These are phyloP conservation scores for Caenorhabditis becei DNA, from an alignment of 2,888 invertebrate species.

Conservation along the genomic window DNA sequence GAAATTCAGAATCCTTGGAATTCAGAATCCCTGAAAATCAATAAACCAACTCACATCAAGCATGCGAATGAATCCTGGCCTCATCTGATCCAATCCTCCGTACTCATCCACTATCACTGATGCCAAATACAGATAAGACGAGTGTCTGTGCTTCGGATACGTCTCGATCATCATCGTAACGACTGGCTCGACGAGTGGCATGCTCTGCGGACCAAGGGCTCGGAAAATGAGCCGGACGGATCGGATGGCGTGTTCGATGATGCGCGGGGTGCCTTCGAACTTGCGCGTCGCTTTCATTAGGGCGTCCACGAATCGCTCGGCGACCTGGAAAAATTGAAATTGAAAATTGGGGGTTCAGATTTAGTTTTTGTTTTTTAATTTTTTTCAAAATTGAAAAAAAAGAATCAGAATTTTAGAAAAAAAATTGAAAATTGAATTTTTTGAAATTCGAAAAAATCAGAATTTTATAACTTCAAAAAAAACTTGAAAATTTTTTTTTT, in stretches of 20 bases:
- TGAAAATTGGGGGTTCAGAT: too few species aligned
- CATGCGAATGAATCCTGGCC: slow-evolving; percentile 90
- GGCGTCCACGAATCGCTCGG: slow-evolving; percentile 30
- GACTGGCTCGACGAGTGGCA: slow-evolving; percentile 88
- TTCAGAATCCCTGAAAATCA: too few species aligned
- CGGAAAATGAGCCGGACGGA: slow-evolving; percentile 86
- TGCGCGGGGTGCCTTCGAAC: slow-evolving; percentile 83
- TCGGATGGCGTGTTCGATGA: slow-evolving; percentile 94
- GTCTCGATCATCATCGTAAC: slow-evolving; percentile 89
- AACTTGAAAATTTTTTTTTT: too few species aligned
- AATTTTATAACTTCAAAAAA: too few species aligned
- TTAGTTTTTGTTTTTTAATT: too few species aligned
- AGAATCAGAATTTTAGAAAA: too few species aligned
- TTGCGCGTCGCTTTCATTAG: slow-evolving; percentile 48
- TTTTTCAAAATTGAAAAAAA: too few species aligned
- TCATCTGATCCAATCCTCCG: slow-evolving; percentile 87
- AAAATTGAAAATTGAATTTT: too few species aligned
- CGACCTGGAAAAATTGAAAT: too few species aligned
- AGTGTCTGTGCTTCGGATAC: slow-evolving; percentile 88
- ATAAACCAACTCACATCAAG: slow-evolving; percentile 86
- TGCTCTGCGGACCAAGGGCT: slow-evolving; percentile 89
- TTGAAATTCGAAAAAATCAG: too few species aligned
- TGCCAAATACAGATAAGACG: slow-evolving; percentile 91
- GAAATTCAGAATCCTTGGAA: not conserved
- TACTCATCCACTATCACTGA: slow-evolving; percentile 91